Percentiles rank a stretch among this genome's conserved stretches.
phyloP scores from a whole-genome alignment of 2,888 invertebrate species.

The Adineta ricciae region DNA sequence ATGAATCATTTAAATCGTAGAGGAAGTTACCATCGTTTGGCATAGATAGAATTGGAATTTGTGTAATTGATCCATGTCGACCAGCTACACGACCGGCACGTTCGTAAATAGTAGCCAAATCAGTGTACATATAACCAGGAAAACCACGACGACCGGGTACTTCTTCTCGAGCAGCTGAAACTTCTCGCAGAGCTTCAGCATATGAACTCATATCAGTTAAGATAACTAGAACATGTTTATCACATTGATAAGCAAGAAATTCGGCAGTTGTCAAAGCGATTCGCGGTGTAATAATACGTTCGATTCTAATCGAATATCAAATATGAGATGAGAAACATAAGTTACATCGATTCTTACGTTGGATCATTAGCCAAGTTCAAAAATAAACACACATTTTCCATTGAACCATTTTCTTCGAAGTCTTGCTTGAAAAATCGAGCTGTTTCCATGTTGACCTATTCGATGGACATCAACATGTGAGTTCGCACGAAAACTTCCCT shows the following conservation, averaged over 20 bases:
- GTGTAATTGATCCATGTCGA: slow-evolving; percentile 94
- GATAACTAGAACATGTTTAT: slow-evolving; percentile 97
- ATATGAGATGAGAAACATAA: not conserved
- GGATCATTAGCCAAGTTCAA: slow-evolving; percentile 98
- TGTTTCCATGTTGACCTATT: slow-evolving; percentile 65
- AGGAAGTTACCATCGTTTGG: slow-evolving; percentile 71
- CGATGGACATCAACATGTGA: too few relatives aligned
- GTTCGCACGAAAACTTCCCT: too few relatives aligned
- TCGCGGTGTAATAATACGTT: slow-evolving; percentile 97
- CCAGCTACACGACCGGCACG: slow-evolving; percentile 97
- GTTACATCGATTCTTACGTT: slow-evolving; percentile 57
- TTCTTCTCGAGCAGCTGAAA: slow-evolving; percentile 96
- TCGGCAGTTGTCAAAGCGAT: slow-evolving; percentile 94
- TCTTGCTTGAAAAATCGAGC: slow-evolving; percentile 96
- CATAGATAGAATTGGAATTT: slow-evolving; percentile 99
- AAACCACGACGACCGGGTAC: slow-evolving; percentile 99
- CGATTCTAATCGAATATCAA: slow-evolving; percentile 58
- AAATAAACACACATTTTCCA: slow-evolving; percentile 99
- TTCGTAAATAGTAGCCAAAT: slow-evolving; percentile 99
- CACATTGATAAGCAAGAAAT: slow-evolving; percentile 97
- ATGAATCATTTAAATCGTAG: too few relatives aligned
- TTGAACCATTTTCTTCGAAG: slow-evolving; percentile 71
- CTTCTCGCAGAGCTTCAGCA: slow-evolving; percentile 97
- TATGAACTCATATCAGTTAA: slow-evolving; percentile 99
- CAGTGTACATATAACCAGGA: slow-evolving; percentile 99